Evolutionary conservation across 2,888 invertebrate species (phyloP).

Genomic region (Matsumyia berberina): DNA sequence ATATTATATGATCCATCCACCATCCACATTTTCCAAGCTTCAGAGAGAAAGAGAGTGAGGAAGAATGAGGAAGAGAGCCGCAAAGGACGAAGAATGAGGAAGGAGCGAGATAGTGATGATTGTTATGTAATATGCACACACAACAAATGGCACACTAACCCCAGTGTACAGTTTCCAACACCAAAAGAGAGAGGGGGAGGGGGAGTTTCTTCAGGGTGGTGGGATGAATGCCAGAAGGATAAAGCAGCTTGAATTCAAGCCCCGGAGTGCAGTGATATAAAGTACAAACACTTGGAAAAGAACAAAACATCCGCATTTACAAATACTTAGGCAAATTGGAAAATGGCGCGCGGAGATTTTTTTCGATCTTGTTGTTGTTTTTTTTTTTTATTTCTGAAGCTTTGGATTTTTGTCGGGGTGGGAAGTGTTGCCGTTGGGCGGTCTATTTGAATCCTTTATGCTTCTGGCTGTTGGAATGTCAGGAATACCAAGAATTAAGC

Average conservation of each 20-base stretch:
- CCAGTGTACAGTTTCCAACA: constrained; percentile 28
- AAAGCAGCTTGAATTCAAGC: constrained; percentile 41
- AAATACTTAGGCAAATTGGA: constrained; percentile 72
- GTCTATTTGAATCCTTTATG: too few species aligned
- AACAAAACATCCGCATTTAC: constrained; percentile 73
- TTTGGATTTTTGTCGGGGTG: constrained; percentile 29
- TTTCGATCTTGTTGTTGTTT: constrained; percentile 10
- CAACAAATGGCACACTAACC: constrained; percentile 70
- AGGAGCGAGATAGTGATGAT: constrained; percentile 41
- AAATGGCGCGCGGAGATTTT: constrained; percentile 65
- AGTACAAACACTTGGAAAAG: constrained; percentile 68
- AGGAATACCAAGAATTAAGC: too few species aligned
- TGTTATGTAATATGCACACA: constrained; percentile 68
- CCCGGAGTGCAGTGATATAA: constrained; percentile 59
- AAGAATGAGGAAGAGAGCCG: background rate
- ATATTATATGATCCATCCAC: constrained; percentile 42
- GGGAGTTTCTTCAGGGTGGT: too few species aligned
- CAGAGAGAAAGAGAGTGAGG: constrained; percentile 4
- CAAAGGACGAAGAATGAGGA: background rate
- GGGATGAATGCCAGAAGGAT: constrained; percentile 1
- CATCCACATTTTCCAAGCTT: constrained; percentile 35
- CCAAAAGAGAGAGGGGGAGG: too few species aligned
- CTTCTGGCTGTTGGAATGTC: too few species aligned
- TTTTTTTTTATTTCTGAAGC: constrained; percentile 12
- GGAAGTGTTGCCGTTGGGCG: constrained; percentile 45